A percentile compares a stretch with the other conserved stretches of the same genome.
phyloP scores from a whole-genome alignment of 2,888 invertebrate species.

The Drosophila infuscata region DNA sequence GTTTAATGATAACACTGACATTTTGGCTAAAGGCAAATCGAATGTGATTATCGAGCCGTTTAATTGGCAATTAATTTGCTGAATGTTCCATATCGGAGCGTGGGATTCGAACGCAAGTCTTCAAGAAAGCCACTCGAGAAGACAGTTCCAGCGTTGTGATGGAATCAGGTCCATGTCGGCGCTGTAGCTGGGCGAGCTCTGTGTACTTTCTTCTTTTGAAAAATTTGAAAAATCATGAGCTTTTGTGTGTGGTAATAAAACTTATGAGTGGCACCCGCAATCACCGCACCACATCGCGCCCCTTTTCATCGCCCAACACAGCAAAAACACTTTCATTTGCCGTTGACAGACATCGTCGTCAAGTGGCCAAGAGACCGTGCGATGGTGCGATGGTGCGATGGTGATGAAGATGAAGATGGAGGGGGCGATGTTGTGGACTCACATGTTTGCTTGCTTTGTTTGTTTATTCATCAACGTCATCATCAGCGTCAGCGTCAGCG shows the following conservation, averaged over 20 bases:
- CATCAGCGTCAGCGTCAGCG: slow-evolving; percentile 63
- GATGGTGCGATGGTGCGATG: neutral
- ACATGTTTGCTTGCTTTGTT: slow-evolving; percentile 59
- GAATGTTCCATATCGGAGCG: slow-evolving; percentile 54
- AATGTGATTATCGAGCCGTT: slow-evolving; percentile 62
- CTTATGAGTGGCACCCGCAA: slow-evolving; percentile 77
- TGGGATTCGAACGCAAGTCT: slow-evolving; percentile 48
- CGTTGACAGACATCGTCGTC: slow-evolving; percentile 76
- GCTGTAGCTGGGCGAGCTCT: slow-evolving; percentile 2
- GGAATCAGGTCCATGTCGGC: slow-evolving; percentile 18
- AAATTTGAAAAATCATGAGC: slow-evolving; percentile 65
- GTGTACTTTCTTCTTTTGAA: slow-evolving; percentile 53
- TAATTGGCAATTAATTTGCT: slow-evolving; percentile 74
- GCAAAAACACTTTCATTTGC: slow-evolving; percentile 74
- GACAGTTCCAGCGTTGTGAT: slow-evolving; percentile 12
- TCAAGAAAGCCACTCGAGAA: slow-evolving; percentile 29
- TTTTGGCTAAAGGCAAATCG: slow-evolving; percentile 49
- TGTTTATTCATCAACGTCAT: slow-evolving; percentile 68
- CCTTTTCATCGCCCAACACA: slow-evolving; percentile 58
- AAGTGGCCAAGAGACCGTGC: slow-evolving; percentile 57
- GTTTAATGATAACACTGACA: slow-evolving; percentile 4
- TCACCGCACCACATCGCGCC: slow-evolving; percentile 43
- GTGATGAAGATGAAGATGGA: neutral
- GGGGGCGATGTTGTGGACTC: slow-evolving; percentile 14
- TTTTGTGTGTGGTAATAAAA: slow-evolving; percentile 77